Conservation (phyloP, 1,140 invertebrate genomes). For the Lepidotrigona ventralis region DNA sequence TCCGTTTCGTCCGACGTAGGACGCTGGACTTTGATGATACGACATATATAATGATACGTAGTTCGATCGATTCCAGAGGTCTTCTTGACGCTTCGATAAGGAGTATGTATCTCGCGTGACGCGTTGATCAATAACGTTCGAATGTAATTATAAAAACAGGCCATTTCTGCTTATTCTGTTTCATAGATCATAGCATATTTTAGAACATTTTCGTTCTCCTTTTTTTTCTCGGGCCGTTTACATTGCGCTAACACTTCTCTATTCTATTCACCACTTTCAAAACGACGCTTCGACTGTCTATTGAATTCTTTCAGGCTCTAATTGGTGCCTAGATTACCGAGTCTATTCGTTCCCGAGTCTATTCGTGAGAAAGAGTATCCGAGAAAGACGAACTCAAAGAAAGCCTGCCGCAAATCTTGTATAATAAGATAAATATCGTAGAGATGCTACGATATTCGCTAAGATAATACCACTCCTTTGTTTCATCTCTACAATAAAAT, state of each 20-base stretch:
- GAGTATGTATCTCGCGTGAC: neutral
- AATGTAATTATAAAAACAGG: neutral
- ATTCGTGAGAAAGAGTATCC: neutral
- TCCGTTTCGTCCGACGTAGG: neutral
- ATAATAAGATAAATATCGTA: too few relatives aligned
- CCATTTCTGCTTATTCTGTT: constrained; percentile 8
- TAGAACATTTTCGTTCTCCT: neutral
- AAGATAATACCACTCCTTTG: constrained; percentile 18
- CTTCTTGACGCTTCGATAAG: constrained; percentile 15
- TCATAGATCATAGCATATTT: neutral
- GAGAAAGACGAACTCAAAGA: too few relatives aligned
- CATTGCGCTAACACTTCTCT: neutral
- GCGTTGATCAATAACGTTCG: constrained; percentile 12
- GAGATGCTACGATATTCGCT: neutral
- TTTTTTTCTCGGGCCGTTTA: neutral
- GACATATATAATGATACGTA: neutral
- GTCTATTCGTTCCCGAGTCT: too few relatives aligned
- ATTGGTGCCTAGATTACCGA: neutral
- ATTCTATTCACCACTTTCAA: neutral
- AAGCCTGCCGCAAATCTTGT: neutral
- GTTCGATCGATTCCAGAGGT: neutral
- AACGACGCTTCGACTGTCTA: neutral
- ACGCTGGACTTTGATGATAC: neutral
- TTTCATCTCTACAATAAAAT: constrained; percentile 18
- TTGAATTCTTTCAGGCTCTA: constrained; percentile 5